Evolutionary conservation across 1,140 invertebrate genomes (phyloP).

Genomic region (Drosophila burlai): DNA sequence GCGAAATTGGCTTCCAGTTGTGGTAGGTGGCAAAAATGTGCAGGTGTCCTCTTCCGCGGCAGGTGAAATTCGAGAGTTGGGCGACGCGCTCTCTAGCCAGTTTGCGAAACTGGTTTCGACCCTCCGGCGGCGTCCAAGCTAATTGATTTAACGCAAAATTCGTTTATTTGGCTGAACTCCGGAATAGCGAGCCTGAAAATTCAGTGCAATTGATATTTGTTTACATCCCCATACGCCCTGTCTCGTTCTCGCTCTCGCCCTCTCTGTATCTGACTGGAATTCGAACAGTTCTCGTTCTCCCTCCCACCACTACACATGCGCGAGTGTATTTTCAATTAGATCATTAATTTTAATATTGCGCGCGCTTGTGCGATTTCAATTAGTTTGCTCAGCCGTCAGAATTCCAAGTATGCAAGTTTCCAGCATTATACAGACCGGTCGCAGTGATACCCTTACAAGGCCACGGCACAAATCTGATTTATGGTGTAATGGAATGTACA

Average conservation of each 20-base stretch:
- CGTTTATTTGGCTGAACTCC: background rate
- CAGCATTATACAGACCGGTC: too few species aligned
- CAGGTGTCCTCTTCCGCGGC: conserved; percentile 35
- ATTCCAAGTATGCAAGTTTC: conserved; percentile 17
- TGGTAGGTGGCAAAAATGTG: conserved; percentile 21
- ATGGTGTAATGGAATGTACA: too few species aligned
- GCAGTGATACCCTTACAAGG: background rate
- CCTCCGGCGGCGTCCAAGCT: conserved; percentile 4
- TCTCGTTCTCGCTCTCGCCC: conserved; percentile 6
- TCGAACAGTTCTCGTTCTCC: conserved; percentile 44
- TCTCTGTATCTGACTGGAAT: conserved; percentile 44
- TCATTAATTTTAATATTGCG: conserved; percentile 75
- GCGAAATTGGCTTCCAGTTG: conserved; percentile 66
- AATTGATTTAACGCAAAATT: conserved; percentile 4
- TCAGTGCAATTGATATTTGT: conserved; percentile 33
- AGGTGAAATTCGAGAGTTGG: conserved; percentile 49
- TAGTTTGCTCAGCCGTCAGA: conserved; percentile 47
- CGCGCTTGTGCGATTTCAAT: conserved; percentile 68
- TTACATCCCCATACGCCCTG: conserved; percentile 35
- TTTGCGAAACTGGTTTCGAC: conserved; percentile 26
- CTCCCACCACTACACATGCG: conserved; percentile 28
- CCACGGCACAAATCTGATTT: too few species aligned
- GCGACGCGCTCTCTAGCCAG: background rate
- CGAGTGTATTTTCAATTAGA: conserved; percentile 71
- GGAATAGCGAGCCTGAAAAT: conserved; percentile 10